These are phyloP conservation scores for Ispidina lecontei DNA, from an alignment of 2,797 vertebrate genomes.

Conservation along the genomic window DNA sequence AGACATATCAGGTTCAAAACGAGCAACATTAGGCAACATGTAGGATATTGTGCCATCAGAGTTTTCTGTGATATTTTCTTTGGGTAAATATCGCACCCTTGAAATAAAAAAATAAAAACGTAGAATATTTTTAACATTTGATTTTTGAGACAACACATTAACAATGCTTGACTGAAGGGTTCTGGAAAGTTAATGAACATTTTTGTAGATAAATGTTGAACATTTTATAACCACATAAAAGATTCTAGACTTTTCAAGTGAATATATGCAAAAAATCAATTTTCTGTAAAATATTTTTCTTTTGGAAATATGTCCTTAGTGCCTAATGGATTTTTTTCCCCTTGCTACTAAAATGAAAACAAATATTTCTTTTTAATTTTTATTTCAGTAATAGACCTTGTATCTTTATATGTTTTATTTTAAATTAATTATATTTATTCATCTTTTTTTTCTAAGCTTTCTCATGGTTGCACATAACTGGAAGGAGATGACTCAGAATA, in stretches of 20 bases:
- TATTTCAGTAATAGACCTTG: background rate
- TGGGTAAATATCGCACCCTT: constrained; percentile 89
- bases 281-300: background rate
- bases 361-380: background rate
- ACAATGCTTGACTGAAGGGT: background rate
- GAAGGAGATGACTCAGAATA: background rate
- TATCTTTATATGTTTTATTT: background rate
- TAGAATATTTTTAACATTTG: background rate
- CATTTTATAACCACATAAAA: background rate
- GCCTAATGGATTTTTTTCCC: background rate
- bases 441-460: background rate
- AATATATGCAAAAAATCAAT: background rate
- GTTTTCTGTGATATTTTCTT: constrained; percentile 81
- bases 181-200: background rate
- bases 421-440: background rate
- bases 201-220: background rate
- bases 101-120: constrained; percentile 14
- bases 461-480: background rate
- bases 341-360: background rate
- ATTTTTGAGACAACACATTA: background rate
- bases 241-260: background rate
- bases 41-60: constrained; percentile 83
- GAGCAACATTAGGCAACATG: constrained; percentile 79
- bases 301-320: background rate
- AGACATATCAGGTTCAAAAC: constrained; percentile 86